Evolutionary conservation across 2,888 invertebrate species (phyloP), one percentile per base, ranked within the genome.

Genomic region (Lepidonotus clava): DNA sequence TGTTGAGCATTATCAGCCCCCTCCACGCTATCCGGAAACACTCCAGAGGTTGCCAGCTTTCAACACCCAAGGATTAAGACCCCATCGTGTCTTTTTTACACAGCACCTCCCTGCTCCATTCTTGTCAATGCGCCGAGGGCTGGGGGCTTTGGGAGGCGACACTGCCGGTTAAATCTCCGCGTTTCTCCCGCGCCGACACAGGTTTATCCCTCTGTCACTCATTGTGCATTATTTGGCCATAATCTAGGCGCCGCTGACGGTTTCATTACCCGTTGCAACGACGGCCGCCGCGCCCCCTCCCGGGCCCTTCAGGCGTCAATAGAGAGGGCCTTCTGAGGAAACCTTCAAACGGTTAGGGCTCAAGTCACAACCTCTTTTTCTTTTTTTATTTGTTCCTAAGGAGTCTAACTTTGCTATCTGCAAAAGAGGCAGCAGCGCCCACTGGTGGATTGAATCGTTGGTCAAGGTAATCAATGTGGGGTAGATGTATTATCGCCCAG

Each of bases 11-110:
- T 80, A 80, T 80, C 80, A 51, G 80, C 51, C 80, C 46, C 28
- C 51, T 80, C 80, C 80, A 80, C 51, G 46, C 80, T 41, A 80
- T 80, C 80, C 46, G 46, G 80, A 80, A 80, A 80, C 80, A 80
- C 80, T 80, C 46, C 28, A 80, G 80, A 80, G 80, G 80, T 80
- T 46, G 51, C 46, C 28, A 11, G 51, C 4, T 24, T 28, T 41
- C 80, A 32, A 32, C 80, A 28, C 80, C 51, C 28, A 8, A 24
- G 80, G 80, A 80, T 80, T 80, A 80, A 51, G 80, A 41, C 11
- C n/a, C 32, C 41, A 80, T 80, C n/a, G n/a, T n/a, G n/a, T n/a
- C 80, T 46, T 80, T 80, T 80, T 80, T 41, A 80, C 41, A 80
- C 80, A 80, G 46, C 28, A 80, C 32, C 38, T 76, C 76, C 76